Percentiles rank a stretch among this genome's conserved stretches.
phyloP scores from a whole-genome alignment of 1,140 invertebrate species.

The Eriosoma lanigerum region DNA sequence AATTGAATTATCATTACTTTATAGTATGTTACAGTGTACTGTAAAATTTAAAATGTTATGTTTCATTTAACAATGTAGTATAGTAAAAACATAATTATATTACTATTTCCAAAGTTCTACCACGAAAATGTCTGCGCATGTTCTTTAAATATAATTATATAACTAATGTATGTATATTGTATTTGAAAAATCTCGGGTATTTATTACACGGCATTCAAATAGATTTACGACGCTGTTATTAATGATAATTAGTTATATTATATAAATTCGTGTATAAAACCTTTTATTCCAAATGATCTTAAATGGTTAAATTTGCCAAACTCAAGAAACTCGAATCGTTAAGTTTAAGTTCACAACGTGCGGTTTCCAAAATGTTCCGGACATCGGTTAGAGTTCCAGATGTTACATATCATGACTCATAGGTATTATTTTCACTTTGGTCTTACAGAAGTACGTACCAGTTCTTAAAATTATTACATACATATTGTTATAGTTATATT shows the following conservation, averaged over 20 bases:
- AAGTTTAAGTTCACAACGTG: slow-evolving; percentile 3
- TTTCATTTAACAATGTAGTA: no score
- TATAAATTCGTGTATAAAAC: not conserved
- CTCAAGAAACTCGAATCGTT: not conserved
- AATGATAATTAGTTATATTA: not conserved
- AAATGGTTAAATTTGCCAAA: slow-evolving; percentile 1
- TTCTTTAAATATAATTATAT: no score
- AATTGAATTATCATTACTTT: no score
- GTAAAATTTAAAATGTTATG: no score
- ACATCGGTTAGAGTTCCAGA: slow-evolving; percentile 3
- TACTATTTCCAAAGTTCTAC: no score
- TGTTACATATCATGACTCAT: not conserved
- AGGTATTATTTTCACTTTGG: not conserved
- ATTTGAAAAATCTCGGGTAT: not conserved
- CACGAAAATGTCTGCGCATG: no score
- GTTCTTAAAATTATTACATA: no score
- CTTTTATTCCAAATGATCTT: not conserved
- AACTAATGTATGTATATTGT: not conserved
- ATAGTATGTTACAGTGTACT: no score
- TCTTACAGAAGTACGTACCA: no score
- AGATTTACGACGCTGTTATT: not conserved
- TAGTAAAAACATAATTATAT: no score
- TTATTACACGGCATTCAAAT: not conserved
- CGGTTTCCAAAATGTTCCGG: not conserved
- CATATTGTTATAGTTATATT: no score